Evolutionary conservation across 2,888 invertebrate genomes (phyloP), one percentile per base, ranked within the genome.

Genomic region (Agriopis marginaria): DNA sequence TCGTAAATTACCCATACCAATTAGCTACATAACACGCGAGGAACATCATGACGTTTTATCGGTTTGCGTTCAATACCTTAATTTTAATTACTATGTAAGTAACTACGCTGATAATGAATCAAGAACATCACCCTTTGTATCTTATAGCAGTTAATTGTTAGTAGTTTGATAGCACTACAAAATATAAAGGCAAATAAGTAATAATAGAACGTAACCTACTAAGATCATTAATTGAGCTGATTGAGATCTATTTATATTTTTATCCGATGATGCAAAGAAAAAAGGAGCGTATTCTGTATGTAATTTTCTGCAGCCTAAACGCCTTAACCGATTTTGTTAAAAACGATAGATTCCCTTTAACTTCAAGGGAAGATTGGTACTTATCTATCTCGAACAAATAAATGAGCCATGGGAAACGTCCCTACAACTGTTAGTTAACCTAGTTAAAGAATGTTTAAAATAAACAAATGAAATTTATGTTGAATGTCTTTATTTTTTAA

Each of bases 1-100:
- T 67, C 39, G 51, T 82, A 80, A 88, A 86, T 85, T 76, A 32
- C 32, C 5, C 32, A 78, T 78, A 78, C 80, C 79, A 81, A 84
- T 87, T 87, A 82, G 81, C 78, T 77, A 69, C 75, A 79, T 68
- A 82, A 85, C 84, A 82, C 66, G 80, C 72, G 23, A 32, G 32
- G 12, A 12, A 65, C 73, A 69, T 70, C 56, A 69, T 66, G 65
- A 73, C 75, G 75, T 75, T 78, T 87, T 89, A 88, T 88, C 89
- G 75, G 67, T 75, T 77, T 80, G 79, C 82, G 81, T 80, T 82
- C 72, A 66, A 77, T 79, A 79, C 75, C 70, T 77, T 77, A 76
- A 75, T 71, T 71, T 76, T 86, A 86, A 86, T 86, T 83, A 79
- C 79, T 70, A 75, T 75, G 77, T 75, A 72, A 61, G 42, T 63